These are phyloP conservation scores for Catostylus mosaicus DNA, from an alignment of 30 jellyfish, hydroid and myxozoan genomes.

Conservation along the genomic window DNA sequence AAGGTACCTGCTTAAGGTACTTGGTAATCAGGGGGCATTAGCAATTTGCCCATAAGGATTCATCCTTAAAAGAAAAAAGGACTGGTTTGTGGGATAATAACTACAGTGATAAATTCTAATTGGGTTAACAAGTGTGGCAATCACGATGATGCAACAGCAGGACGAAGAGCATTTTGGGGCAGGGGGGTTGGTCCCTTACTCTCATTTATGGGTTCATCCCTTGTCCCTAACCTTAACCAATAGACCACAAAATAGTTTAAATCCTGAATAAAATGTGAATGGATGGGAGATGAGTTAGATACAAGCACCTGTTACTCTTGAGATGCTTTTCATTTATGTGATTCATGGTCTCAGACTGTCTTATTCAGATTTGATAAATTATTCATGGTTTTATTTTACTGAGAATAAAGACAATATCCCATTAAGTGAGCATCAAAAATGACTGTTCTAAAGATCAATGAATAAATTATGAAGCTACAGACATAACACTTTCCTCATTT, in stretches of 20 bases:
- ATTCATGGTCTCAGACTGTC: slow-evolving; percentile 11
- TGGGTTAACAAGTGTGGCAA: too few species aligned
- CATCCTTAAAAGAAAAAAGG: too few species aligned
- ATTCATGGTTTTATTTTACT: background rate
- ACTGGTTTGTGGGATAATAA: too few species aligned
- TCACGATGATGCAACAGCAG: too few species aligned
- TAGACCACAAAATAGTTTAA: background rate
- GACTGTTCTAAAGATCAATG: background rate
- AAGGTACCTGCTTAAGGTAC: too few species aligned
- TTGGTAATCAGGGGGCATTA: too few species aligned
- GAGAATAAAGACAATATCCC: slow-evolving; percentile 4
- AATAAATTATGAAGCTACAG: slow-evolving; percentile 5
- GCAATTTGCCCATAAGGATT: too few species aligned
- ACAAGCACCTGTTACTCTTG: background rate
- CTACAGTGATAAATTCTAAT: too few species aligned
- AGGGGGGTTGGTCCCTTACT: too few species aligned
- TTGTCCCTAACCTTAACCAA: too few species aligned
- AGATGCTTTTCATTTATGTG: background rate
- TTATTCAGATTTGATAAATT: background rate
- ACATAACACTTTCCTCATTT: background rate
- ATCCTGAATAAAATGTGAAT: background rate
- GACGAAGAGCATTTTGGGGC: too few species aligned
- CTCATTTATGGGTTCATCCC: too few species aligned
- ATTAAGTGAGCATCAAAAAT: slow-evolving; percentile 33
- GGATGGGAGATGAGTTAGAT: background rate